Evolutionary conservation across 1,140 invertebrate species (phyloP).

Genomic region (Spodoptera litura): DNA sequence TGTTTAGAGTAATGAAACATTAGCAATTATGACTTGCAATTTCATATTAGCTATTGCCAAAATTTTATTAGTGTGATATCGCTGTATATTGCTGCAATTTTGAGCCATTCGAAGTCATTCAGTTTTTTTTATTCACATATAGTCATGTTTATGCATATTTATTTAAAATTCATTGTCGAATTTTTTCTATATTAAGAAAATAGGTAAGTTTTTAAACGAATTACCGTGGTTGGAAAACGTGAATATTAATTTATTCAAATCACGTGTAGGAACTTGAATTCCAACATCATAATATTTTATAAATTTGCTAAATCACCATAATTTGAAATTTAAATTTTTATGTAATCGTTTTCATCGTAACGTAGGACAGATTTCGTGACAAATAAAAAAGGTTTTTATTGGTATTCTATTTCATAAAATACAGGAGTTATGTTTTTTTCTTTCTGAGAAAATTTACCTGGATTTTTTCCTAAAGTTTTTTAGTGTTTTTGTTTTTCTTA

Average conservation of each 20-base stretch:
- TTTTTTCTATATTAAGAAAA: too few species aligned
- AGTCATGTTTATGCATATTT: too few species aligned
- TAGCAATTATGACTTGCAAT: background rate
- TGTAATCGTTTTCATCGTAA: background rate
- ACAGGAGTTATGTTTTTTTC: background rate
- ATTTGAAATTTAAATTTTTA: conserved; percentile 20
- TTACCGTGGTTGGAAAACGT: background rate
- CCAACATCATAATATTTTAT: background rate
- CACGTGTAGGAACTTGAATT: conserved; percentile 13
- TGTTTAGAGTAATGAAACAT: conserved; percentile 14
- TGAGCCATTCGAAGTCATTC: background rate
- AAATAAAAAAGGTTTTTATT: conserved; percentile 1
- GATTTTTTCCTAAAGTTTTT: too few species aligned
- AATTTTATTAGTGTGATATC: background rate
- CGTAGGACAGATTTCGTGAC: conserved; percentile 21
- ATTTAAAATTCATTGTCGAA: too few species aligned
- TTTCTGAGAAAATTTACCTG: background rate
- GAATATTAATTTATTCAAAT: conserved; percentile 8
- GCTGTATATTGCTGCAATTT: background rate
- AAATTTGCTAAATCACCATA: background rate
- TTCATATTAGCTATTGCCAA: conserved; percentile 1
- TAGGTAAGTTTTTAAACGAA: too few species aligned
- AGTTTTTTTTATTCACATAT: too few species aligned
- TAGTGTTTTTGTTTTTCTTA: too few species aligned
- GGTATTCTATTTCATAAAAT: background rate